Conservation (phyloP, 2,888 invertebrate species). For the Chouioia cunea region DNA sequence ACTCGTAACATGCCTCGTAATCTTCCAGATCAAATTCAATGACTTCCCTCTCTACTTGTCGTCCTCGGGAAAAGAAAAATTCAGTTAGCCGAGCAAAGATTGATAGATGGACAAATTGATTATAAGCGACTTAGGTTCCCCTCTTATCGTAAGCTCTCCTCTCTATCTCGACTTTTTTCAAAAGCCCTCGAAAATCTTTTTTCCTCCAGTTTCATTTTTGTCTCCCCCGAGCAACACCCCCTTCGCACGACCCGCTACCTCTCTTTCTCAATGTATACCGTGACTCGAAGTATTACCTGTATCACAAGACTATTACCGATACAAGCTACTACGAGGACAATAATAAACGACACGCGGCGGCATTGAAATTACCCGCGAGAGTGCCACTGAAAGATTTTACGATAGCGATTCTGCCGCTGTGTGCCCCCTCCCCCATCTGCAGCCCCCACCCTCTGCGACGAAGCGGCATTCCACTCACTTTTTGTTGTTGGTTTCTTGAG, state of each 20-base stretch:
- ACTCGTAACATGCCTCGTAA: too few relatives aligned
- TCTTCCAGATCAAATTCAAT: too few relatives aligned
- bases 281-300: slow-evolving; percentile 60
- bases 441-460: slow-evolving; percentile 16
- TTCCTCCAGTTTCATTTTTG: neutral
- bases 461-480: neutral
- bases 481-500: neutral
- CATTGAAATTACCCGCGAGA: slow-evolving; percentile 44
- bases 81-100: slow-evolving; percentile 16
- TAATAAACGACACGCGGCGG: slow-evolving; percentile 26
- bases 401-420: slow-evolving; percentile 13
- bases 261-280: slow-evolving; percentile 44
- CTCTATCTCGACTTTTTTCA: too few relatives aligned
- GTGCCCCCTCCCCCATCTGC: too few relatives aligned
- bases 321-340: slow-evolving; percentile 42
- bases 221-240: neutral
- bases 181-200: slow-evolving; percentile 31
- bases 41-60: neutral
- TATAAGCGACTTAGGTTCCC: slow-evolving; percentile 3
- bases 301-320: slow-evolving; percentile 48
- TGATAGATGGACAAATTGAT: slow-evolving; percentile 48
- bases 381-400: slow-evolving; percentile 29
- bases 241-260: neutral
- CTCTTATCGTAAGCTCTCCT: neutral
- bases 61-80: neutral